Conservation (phyloP, 1,140 invertebrate species). For the Drosophila leontia region DNA sequence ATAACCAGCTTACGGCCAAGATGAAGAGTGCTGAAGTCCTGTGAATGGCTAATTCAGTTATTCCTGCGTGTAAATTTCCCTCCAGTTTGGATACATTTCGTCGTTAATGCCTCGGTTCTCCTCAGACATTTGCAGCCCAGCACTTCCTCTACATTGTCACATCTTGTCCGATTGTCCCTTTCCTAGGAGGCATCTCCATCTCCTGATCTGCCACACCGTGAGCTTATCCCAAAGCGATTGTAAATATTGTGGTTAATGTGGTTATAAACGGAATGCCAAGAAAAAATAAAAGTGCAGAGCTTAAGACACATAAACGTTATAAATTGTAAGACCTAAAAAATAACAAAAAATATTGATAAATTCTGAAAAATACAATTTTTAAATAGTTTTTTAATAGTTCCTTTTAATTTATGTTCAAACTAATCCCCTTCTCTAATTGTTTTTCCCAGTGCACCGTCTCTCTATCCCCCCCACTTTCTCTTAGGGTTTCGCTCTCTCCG, state of each 20-base stretch:
- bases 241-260: constrained; percentile 3
- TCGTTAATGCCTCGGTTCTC: constrained; percentile 54
- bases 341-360: too few species aligned
- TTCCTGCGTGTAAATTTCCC: constrained; percentile 18
- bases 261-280: constrained; percentile 1
- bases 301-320: background rate
- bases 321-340: too few species aligned
- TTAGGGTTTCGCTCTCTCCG: constrained; percentile 4
- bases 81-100: constrained; percentile 31
- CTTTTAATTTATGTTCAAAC: too few species aligned
- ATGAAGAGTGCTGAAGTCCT: constrained; percentile 8
- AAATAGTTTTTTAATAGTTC: background rate
- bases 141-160: constrained; percentile 54
- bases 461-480: constrained; percentile 9
- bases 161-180: constrained; percentile 62
- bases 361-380: background rate
- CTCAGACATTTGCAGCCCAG: constrained; percentile 33
- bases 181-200: constrained; percentile 36
- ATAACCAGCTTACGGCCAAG: constrained; percentile 17
- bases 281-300: background rate
- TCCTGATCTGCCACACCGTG: background rate
- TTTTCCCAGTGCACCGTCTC: constrained; percentile 1
- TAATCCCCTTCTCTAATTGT: too few species aligned
- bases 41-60: constrained; percentile 68
- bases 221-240: constrained; percentile 15